Conservation (phyloP, 2,113 vertebrate genomes). For the Puma concolor region DNA sequence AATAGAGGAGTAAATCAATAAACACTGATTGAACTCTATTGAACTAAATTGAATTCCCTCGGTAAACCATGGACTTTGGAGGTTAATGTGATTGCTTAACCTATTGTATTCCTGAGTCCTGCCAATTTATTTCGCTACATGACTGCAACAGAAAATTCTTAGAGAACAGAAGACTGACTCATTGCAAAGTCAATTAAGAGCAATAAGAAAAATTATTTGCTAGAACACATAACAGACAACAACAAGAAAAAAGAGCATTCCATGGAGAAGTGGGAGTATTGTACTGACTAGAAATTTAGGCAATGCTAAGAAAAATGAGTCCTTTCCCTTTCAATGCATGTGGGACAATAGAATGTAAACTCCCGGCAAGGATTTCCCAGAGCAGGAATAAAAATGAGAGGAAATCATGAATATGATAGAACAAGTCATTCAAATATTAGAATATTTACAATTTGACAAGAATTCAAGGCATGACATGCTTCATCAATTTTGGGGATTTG, state of each 20-base stretch:
- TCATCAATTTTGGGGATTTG: background rate
- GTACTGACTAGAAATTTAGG: background rate
- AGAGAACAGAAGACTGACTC: background rate
- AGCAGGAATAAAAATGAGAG: background rate
- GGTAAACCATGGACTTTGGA: background rate
- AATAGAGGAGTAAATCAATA: slow-evolving; percentile 27
- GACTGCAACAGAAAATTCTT: background rate
- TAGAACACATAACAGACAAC: background rate
- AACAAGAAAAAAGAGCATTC: background rate
- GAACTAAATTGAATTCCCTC: background rate
- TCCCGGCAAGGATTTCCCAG: background rate
- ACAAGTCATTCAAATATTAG: background rate
- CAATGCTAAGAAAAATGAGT: background rate
- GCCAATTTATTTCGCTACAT: background rate
- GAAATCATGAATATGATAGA: background rate
- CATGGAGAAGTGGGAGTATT: background rate
- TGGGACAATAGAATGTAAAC: background rate
- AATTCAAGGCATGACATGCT: background rate
- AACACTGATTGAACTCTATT: background rate
- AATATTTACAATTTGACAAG: background rate
- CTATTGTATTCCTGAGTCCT: background rate
- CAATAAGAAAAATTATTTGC: background rate
- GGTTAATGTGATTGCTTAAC: background rate
- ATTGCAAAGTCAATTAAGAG: background rate
- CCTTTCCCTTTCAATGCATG: background rate